phyloP scores from a whole-genome alignment of 2,888 invertebrate genomes.

The Ellobium chinense region DNA sequence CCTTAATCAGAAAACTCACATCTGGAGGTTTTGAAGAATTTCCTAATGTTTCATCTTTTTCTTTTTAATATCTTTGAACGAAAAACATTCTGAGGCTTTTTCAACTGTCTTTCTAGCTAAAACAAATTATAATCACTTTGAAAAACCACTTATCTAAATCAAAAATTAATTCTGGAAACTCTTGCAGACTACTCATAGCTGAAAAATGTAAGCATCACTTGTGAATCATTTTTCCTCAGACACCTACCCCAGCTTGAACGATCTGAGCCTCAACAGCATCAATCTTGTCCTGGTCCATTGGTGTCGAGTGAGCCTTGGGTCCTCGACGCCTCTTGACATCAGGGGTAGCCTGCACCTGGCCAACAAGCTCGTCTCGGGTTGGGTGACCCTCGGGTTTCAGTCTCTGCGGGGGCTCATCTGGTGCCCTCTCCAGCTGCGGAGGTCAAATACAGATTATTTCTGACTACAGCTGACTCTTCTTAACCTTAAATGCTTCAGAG shows the following conservation, averaged over 20 bases:
- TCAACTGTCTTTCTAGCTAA: too few relatives aligned
- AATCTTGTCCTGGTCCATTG: conserved; percentile 56
- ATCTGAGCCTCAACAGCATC: conserved; percentile 46
- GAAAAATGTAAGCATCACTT: background rate
- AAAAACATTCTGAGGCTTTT: too few relatives aligned
- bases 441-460: background rate
- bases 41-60: too few relatives aligned
- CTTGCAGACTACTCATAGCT: background rate
- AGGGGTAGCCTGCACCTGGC: conserved; percentile 32
- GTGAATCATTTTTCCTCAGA: background rate
- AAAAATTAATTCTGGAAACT: background rate
- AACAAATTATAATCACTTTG: background rate
- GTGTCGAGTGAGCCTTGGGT: conserved; percentile 71
- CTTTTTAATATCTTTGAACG: too few relatives aligned
- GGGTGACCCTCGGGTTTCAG: conserved; percentile 34
- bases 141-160: background rate
- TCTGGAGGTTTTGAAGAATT: too few relatives aligned
- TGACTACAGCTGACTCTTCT: too few relatives aligned
- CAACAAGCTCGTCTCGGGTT: conserved; percentile 44
- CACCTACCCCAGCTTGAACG: conserved; percentile 23
- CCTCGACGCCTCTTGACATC: conserved; percentile 30
- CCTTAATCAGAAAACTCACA: too few relatives aligned
- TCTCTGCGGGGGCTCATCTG: conserved; percentile 56
- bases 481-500: too few relatives aligned
- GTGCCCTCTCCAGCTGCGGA: conserved; percentile 55